phyloP scores from a whole-genome alignment of 1,140 invertebrate species.

The Drosophila ohnishii region DNA sequence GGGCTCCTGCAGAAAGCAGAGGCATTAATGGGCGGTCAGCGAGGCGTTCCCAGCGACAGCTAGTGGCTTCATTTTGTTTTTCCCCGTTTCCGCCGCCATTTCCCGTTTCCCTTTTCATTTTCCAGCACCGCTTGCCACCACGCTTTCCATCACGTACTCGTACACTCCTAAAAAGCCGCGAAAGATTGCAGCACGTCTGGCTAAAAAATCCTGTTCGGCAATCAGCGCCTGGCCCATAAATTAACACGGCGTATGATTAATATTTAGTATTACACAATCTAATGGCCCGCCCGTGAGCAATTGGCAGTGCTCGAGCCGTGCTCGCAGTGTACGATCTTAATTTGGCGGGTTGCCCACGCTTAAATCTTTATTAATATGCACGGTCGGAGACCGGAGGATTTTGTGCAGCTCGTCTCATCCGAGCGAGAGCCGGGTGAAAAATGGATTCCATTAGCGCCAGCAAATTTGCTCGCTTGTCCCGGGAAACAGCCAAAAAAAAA shows the following conservation, averaged over 20 bases:
- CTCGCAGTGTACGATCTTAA: conserved; percentile 60
- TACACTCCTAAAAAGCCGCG: conserved; percentile 40
- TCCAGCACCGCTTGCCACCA: conserved; percentile 6
- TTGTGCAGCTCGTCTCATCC: conserved; percentile 43
- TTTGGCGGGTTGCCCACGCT: conserved; percentile 54
- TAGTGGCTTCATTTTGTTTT: conserved; percentile 63
- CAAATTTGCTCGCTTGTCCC: conserved; percentile 62
- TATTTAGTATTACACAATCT: conserved; percentile 74
- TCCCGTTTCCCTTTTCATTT: conserved; percentile 13
- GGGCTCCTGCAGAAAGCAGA: conserved; percentile 53
- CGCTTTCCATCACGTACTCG: conserved; percentile 18
- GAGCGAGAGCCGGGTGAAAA: conserved; percentile 56
- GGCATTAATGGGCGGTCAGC: conserved; percentile 72
- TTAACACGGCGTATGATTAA: conserved; percentile 75
- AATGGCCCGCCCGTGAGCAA: conserved; percentile 69
- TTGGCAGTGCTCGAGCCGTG: conserved; percentile 50
- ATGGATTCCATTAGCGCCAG: conserved; percentile 64
- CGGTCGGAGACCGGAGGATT: conserved; percentile 42
- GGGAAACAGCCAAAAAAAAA: conserved; percentile 5
- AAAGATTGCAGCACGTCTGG: conserved; percentile 62
- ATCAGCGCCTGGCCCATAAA: conserved; percentile 62
- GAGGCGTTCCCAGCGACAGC: conserved; percentile 52
- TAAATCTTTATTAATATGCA: conserved; percentile 81
- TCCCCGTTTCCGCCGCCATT: conserved; percentile 12
- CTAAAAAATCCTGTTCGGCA: conserved; percentile 52